Conservation (phyloP, 64 coral and sea anemone genomes). For the Exaiptasia diaphana region DNA sequence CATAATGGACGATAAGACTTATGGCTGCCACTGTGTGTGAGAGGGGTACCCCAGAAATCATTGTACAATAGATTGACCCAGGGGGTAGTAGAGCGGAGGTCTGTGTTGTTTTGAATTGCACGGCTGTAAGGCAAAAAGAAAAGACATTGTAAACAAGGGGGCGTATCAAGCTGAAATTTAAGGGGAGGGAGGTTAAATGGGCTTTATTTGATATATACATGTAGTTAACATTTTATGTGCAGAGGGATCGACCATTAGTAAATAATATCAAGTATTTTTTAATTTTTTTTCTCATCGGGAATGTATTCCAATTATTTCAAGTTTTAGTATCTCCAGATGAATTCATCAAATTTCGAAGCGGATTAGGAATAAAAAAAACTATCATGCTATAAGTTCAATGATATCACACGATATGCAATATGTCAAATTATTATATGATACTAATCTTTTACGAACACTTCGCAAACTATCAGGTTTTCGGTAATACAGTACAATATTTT, state of each 20-base stretch:
- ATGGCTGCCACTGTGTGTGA: constrained; percentile 95
- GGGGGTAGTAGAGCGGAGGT: constrained; percentile 72
- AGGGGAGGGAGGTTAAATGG: too few species aligned
- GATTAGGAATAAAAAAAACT: too few species aligned
- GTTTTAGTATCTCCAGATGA: too few species aligned
- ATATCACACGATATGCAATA: too few species aligned
- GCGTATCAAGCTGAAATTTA: not conserved
- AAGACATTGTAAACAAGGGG: not conserved
- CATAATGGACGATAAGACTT: constrained; percentile 93
- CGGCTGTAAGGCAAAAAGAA: constrained; percentile 61
- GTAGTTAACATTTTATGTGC: too few species aligned
- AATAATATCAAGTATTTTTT: not conserved
- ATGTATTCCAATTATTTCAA: not conserved
- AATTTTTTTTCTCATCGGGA: not conserved
- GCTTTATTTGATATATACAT: too few species aligned
- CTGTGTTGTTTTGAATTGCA: constrained; percentile 86
- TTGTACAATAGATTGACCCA: constrained; percentile 86
- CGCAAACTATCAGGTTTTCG: too few species aligned
- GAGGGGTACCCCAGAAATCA: constrained; percentile 97
- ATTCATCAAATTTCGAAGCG: too few species aligned
- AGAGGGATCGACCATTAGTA: not conserved
- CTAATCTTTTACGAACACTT: too few species aligned
- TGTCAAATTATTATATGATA: too few species aligned
- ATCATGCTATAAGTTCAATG: too few species aligned
- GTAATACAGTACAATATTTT: too few species aligned